Percentiles rank a stretch among this genome's conserved stretches.
phyloP scores from a whole-genome alignment of 2,113 vertebrate species.

The Nycticryphes semicollaris region DNA sequence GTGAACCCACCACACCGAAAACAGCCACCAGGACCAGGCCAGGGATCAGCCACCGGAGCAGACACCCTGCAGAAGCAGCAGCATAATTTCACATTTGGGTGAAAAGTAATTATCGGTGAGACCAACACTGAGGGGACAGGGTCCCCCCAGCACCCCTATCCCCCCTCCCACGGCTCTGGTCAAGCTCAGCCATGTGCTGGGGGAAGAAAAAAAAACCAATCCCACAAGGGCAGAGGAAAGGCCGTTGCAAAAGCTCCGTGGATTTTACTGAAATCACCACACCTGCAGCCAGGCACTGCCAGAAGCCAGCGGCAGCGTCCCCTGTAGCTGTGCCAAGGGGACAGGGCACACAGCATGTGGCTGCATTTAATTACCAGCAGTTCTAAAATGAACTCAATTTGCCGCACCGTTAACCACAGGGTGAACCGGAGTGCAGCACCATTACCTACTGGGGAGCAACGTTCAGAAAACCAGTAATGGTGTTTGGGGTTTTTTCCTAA shows the following conservation, averaged over 20 bases:
- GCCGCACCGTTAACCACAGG: fast-evolving
- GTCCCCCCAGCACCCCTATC: background rate
- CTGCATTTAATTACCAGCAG: fast-evolving
- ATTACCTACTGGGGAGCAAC: fast-evolving
- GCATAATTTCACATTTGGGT: fast-evolving
- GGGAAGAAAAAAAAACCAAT: background rate
- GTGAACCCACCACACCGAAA: fast-evolving
- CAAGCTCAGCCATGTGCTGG: background rate
- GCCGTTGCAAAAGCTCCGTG: background rate
- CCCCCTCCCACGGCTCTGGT: too few relatives aligned
- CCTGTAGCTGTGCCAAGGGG: background rate
- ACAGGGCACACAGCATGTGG: fast-evolving
- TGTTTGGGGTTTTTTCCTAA: background rate
- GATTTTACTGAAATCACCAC: background rate
- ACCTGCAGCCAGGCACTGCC: background rate
- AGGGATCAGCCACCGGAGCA: fast-evolving
- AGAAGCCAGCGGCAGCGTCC: background rate
- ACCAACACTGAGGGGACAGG: background rate
- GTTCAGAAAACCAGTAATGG: fast-evolving
- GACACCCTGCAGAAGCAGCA: background rate
- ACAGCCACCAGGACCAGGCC: too few relatives aligned
- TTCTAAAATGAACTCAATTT: background rate
- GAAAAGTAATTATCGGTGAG: fast-evolving
- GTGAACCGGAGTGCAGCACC: fast-evolving
- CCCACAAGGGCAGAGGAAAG: background rate